Base-by-base conservation (phyloP, 2,113 vertebrate species). In the Dasyprocta punctata region DNA sequence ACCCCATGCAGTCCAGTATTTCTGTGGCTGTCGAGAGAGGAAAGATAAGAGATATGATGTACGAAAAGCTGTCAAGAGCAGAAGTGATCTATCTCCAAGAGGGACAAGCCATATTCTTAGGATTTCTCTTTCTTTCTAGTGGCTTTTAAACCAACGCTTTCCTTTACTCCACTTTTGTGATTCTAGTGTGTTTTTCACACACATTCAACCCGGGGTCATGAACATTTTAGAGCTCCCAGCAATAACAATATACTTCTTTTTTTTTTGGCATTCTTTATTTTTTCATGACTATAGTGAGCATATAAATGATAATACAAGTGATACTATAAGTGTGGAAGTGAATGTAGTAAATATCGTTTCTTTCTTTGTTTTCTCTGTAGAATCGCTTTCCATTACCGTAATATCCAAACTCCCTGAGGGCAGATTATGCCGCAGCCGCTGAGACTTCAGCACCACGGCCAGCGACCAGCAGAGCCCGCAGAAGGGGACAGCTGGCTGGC, bases 371-470 rank as follows among this genome's bases (percentile, higher is more conserved):
- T 87, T n/a, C 26, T 13, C n/a, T 4, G 16, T n/a, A 2, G 28
- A 13, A 36, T 52, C n/a, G 7, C 17, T 44, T 63, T 65, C 44
- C 3, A 1, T 30, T 20, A 2, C 24, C 14, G 3, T 0, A n/a
- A 38, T n/a, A 0, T 41, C 36, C 5, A 1, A 73, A 8, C 13
- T 77, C 49, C 41, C 0, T 0, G 9, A 83, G 38, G 7, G 11
- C 38, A 7, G 13, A 58, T 2, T 12, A 12, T 1, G 7, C 4
- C 24, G 16, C 3, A 0, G 3, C 10, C 7, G 0, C 0, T 0
- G 2, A 1, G 5, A 5, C 5, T 6, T 95, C 95, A 93, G 92
- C 36, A 96, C 89, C 96, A 60, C 0, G 92, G 94, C 52, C 89
- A 97, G 97, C 36, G 19, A 41, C 87, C 63, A 38, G 73, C 73